Evolutionary conservation across 1,140 invertebrate genomes (phyloP), one percentile per base, ranked within the genome.

Genomic region (Drosophila kohkoa): DNA sequence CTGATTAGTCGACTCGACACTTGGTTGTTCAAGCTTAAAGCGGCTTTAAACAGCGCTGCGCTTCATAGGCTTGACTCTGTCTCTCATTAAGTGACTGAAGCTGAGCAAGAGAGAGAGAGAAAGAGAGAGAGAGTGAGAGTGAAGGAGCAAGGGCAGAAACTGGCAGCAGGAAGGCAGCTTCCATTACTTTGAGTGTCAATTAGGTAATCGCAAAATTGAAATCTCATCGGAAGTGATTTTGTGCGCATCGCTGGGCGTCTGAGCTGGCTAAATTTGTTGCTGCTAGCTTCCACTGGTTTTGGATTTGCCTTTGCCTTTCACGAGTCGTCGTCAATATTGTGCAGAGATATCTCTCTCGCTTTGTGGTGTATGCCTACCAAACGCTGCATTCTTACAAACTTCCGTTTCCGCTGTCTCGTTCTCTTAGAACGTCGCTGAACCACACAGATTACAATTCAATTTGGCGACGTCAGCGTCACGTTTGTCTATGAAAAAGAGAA

Each of bases 141-240:
- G 30, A 49, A 30, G 15, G 20, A 43, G 32, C 0, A 25, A n/a
- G 46, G 32, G 32, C 32, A 41, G 35, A 13, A 13, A 45, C n/a
- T 13, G 62, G 10, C 10, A 60, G 49, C 30, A 16, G 51, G 51
- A 43, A 63, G 73, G 67, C 79, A 55, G 63, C 67, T 82, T 88
- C 83, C 83, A 87, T 87, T 87, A 82, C 80, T 81, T 87, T 83
- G 79, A 87, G 83, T 88, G 83, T 88, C 83, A 87, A 87, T 87
- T 87, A 87, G 87, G 83, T 87, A 87, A 87, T 87, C 83, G 73
- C 79, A 80, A 87, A 87, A 87, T 87, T 88, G 79, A 87, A 87
- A 87, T 87, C 83, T 87, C 83, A 88, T 87, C 83, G 83, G 83
- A 87, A 87, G 83, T 87, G 83, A 87, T 87, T 88, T 87, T 87